Base-by-base conservation (phyloP, 2,797 vertebrate species). In the Coregonus ussuriensis region DNA sequence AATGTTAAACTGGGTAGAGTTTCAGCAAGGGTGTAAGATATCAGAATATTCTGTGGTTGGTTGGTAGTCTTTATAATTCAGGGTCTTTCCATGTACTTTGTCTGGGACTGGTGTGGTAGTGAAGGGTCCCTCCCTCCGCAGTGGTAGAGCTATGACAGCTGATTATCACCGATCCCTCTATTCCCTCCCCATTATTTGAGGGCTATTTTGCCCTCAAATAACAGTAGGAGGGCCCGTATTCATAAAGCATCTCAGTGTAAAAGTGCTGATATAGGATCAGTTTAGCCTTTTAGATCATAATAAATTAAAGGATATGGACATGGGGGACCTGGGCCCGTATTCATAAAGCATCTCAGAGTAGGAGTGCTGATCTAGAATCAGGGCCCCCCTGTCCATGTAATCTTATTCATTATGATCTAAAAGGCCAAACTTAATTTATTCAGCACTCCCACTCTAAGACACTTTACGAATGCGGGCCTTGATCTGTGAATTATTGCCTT, bases 181-280 rank as follows among this genome's bases (percentile, higher is more conserved):
- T 9, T 47, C 41, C 87, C 87, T 86, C 83, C 87, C 53, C 21
- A 1, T 76, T 85, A 89, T 89, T 47, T 86, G 89, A 83, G 84
- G 82, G 77, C 79, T 81, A 63, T 83, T 89, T 89, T 87, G 79
- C 88, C 85, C 81, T 88, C 85, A 89, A 78, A 62, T 25, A 62
- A 62, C 59, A 25, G 59, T 25, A 25, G 25, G 25, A 25, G 25
- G 25, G 25, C 25, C 25, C 25, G 25, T 25, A 25, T 25, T 25
- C 25, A 25, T 25, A 25, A 25, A 25, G 25, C 25, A 25, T 25
- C 25, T 25, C 25, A 25, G 25, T 25, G 25, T 25, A 25, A 25
- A 25, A 25, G 25, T 25, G 25, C 25, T 25, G 25, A 25, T 25
- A 25, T 25, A 25, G 25, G 25, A 25, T 25, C 25, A 25, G 25